Percentiles rank a stretch among this genome's conserved stretches.
Evolutionary conservation across 37 sponge, comb jelly and placozoan species (phyloP).

Genomic region (Bolinopsis microptera): DNA sequence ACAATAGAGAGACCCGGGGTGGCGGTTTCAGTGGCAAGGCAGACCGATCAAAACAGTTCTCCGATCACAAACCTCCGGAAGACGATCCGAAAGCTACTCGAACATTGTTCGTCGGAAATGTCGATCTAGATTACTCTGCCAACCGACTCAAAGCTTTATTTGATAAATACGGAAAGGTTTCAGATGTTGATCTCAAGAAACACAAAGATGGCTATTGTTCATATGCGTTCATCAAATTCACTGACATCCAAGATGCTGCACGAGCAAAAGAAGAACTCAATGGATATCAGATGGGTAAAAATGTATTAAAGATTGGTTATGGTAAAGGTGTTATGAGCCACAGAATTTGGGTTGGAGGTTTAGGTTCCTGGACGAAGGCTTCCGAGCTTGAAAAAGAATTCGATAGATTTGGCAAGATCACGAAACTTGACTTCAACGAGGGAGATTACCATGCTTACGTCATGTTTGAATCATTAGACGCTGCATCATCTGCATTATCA

Average conservation of each 20-base stretch:
- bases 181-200: conserved; percentile 86
- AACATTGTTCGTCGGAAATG: conserved; percentile 94
- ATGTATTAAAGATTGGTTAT: conserved; percentile 83
- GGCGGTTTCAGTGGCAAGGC: neutral
- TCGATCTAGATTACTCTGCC: conserved; percentile 81
- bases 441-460: conserved; percentile 71
- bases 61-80: conserved; percentile 40
- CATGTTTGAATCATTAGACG: conserved; percentile 66
- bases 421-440: conserved; percentile 76
- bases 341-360: conserved; percentile 83
- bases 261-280: conserved; percentile 92
- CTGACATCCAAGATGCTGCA: conserved; percentile 84
- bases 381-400: conserved; percentile 79
- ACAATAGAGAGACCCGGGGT: neutral
- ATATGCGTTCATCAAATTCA: conserved; percentile 92
- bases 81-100: conserved; percentile 81
- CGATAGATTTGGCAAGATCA: conserved; percentile 88
- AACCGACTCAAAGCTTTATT: conserved; percentile 83
- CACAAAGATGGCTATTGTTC: conserved; percentile 68
- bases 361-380: conserved; percentile 36
- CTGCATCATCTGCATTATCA: conserved; percentile 62
- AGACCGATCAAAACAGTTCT: neutral
- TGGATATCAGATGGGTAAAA: conserved; percentile 76
- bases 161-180: conserved; percentile 82
- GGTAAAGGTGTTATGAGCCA: conserved; percentile 78